phyloP scores from a whole-genome alignment of 2,113 vertebrate genomes.

The Seriola quinqueradiata region DNA sequence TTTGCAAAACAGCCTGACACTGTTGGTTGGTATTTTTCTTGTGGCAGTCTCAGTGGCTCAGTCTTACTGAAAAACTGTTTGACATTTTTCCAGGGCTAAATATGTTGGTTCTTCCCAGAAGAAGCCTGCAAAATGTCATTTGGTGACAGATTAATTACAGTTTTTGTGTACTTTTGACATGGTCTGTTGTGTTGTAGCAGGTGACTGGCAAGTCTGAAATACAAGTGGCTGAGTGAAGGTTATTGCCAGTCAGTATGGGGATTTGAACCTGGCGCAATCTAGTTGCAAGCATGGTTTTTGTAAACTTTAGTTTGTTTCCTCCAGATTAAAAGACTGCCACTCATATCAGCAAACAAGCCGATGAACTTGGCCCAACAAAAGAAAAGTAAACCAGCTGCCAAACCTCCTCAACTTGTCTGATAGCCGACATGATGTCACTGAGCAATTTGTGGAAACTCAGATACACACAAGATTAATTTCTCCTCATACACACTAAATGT shows the following conservation, averaged over 20 bases:
- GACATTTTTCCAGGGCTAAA: slow-evolving; percentile 21
- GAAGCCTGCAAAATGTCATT: slow-evolving; percentile 5
- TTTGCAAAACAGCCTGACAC: neutral
- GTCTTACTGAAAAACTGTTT: slow-evolving; percentile 12
- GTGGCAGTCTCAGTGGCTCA: slow-evolving; percentile 2
- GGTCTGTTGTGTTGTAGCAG: neutral
- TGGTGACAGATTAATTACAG: slow-evolving; percentile 24
- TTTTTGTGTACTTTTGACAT: neutral
- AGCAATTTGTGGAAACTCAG: slow-evolving; percentile 28
- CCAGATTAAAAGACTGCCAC: slow-evolving; percentile 12
- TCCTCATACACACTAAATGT: slow-evolving; percentile 42
- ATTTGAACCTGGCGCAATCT: neutral
- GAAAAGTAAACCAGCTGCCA: slow-evolving; percentile 19
- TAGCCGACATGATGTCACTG: slow-evolving; percentile 33
- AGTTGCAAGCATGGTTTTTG: neutral
- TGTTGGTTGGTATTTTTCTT: slow-evolving; percentile 5
- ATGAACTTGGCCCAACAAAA: slow-evolving; percentile 26
- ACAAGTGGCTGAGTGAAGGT: neutral
- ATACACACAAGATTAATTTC: slow-evolving; percentile 23
- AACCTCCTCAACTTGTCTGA: neutral
- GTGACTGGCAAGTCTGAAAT: neutral
- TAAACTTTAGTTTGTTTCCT: slow-evolving; percentile 6
- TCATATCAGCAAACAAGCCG: slow-evolving; percentile 36
- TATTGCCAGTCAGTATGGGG: neutral
- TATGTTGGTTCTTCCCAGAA: slow-evolving; percentile 1